phyloP scores from a whole-genome alignment of 2,797 vertebrate species.

The Amblyraja radiata region DNA sequence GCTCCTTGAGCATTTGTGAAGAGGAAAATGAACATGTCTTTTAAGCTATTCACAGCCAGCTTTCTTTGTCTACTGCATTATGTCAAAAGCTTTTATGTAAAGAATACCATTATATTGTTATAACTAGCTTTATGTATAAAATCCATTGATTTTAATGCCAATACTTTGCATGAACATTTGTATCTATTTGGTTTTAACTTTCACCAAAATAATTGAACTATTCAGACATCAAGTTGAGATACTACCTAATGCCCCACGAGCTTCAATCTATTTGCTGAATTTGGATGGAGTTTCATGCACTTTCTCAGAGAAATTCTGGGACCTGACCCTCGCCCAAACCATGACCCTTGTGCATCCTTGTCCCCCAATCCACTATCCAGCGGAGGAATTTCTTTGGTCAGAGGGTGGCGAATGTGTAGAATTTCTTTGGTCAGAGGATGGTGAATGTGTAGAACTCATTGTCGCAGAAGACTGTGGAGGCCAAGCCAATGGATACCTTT shows the following conservation, averaged over 20 bases:
- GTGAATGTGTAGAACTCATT: too few species aligned
- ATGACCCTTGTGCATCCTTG: not conserved
- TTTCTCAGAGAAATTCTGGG: not conserved
- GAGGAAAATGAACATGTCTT: not conserved
- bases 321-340: not conserved
- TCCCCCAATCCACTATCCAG: too few species aligned
- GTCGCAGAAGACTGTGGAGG: too few species aligned
- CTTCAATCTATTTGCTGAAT: not conserved
- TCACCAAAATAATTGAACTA: not conserved
- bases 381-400: too few species aligned
- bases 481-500: too few species aligned
- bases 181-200: not conserved
- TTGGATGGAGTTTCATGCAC: not conserved
- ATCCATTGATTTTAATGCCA: not conserved
- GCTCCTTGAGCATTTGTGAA: not conserved
- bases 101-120: not conserved
- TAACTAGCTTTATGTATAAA: not conserved
- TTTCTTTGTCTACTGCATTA: not conserved
- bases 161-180: not conserved
- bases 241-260: not conserved
- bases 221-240: not conserved
- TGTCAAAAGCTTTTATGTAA: constrained; percentile 3
- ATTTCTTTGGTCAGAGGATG: too few species aligned
- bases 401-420: too few species aligned
- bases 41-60: not conserved